Base-by-base conservation (phyloP, 1,140 invertebrate genomes). In the Brachionus rotundiformis region DNA sequence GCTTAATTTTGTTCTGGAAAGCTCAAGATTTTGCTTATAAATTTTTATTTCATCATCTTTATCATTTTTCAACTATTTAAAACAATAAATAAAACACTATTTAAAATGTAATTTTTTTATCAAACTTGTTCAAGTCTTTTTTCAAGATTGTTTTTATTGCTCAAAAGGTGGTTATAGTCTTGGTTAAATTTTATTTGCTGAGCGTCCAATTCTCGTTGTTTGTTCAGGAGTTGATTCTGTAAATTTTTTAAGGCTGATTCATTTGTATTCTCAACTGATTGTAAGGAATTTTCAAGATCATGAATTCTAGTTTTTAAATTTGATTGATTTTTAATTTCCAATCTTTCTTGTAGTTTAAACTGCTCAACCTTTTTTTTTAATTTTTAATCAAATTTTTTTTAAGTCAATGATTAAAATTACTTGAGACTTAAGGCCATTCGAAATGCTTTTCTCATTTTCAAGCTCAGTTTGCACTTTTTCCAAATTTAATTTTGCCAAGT, bases 271-370 rank as follows among this genome's bases (percentile, higher is more conserved):
- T 61, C 36, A 11, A 19, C 2, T 19, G 44, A 36, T 79, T 59
- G 25, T 16, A 79, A 63, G 11, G 29, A 36, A 39, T 33, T 33
- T 41, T 79, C 76, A 79, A 79, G 76, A 10, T 79, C 47, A 33
- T 63, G 23, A 36, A 79, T 79, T 59, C 76, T 31, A 3, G 29
- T 63, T 31, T 79, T 79, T 8, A 79, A 19, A 41, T 39, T 36
- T 23, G 23, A 1, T 79, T 79, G 76, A 41, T 33, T 79, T 79
- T 79, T 54, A 27, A 23, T 79, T 36, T 79, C 76, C 11, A 79
- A 27, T 79, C 76, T 54, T 54, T 63, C 59, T 79, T 79, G 76
- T 6, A 79, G 6, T 36, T 63, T 79, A 41, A 79, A 63, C 33
- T 79, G 76, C 11, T 79, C 76, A 16, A 68, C 25, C 61, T 63